A percentile compares a stretch with the other conserved stretches of the same genome.
phyloP scores from a whole-genome alignment of 2,113 vertebrate species.

The Rhinoptilus africanus region DNA sequence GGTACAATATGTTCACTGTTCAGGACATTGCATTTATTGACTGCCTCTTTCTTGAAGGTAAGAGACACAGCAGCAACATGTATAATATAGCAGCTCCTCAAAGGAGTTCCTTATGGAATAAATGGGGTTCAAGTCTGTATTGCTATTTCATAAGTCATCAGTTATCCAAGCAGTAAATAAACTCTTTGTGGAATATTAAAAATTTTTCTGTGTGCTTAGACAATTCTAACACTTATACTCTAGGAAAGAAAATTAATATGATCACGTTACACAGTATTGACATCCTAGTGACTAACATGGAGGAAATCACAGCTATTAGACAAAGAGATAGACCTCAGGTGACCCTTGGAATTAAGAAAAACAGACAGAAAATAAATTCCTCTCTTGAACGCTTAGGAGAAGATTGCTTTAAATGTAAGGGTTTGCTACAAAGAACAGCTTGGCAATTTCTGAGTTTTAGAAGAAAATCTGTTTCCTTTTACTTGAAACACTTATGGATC shows the following conservation, averaged over 20 bases:
- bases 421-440: neutral
- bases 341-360: constrained; percentile 7
- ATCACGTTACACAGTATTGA: neutral
- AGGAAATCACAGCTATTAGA: neutral
- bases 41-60: neutral
- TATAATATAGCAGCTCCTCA: neutral
- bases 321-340: neutral
- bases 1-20: neutral
- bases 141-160: neutral
- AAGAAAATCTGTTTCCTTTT: constrained; percentile 16
- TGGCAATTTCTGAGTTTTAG: constrained; percentile 15
- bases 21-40: neutral
- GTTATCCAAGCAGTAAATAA: neutral
- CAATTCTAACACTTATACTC: neutral
- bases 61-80: neutral
- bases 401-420: neutral
- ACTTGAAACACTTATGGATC: neutral
- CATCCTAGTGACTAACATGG: neutral
- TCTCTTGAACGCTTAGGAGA: neutral
- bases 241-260: neutral
- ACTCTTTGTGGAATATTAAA: neutral
- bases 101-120: neutral
- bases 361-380: neutral
- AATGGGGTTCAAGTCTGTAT: neutral
- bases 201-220: neutral